Conservation (phyloP, 2,113 vertebrate species). For the Melanerpes aurifrons region DNA sequence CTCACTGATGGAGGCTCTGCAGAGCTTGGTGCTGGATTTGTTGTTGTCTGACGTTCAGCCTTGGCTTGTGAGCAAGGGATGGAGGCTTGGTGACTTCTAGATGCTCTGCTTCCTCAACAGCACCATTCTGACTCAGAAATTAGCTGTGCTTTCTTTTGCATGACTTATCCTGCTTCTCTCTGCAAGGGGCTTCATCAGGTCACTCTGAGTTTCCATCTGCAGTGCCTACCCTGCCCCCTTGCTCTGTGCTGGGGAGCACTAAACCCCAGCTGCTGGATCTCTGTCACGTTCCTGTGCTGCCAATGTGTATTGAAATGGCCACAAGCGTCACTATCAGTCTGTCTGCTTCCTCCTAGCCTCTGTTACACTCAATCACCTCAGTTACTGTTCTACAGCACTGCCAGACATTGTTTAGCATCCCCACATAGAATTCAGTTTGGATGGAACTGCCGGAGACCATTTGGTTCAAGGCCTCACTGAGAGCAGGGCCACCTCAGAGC, state of each 20-base stretch:
- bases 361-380: neutral
- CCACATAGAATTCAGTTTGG: neutral
- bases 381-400: neutral
- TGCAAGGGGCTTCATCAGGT: neutral
- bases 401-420: neutral
- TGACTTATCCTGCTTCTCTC: neutral
- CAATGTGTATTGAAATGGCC: neutral
- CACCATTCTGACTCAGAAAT: neutral
- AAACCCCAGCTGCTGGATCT: neutral
- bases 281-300: neutral
- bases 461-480: neutral
- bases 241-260: neutral
- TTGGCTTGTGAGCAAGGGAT: neutral
- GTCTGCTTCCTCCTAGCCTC: neutral
- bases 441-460: neutral
- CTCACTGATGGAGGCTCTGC: neutral
- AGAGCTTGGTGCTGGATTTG: neutral
- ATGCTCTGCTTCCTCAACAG: neutral
- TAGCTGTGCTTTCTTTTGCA: neutral
- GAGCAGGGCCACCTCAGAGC: neutral
- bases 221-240: neutral
- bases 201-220: neutral
- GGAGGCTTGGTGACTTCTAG: neutral
- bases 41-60: neutral
- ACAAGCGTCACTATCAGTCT: neutral